phyloP scores from a whole-genome alignment of 2,888 invertebrate genomes.

The Nephrotoma guestfalica region DNA sequence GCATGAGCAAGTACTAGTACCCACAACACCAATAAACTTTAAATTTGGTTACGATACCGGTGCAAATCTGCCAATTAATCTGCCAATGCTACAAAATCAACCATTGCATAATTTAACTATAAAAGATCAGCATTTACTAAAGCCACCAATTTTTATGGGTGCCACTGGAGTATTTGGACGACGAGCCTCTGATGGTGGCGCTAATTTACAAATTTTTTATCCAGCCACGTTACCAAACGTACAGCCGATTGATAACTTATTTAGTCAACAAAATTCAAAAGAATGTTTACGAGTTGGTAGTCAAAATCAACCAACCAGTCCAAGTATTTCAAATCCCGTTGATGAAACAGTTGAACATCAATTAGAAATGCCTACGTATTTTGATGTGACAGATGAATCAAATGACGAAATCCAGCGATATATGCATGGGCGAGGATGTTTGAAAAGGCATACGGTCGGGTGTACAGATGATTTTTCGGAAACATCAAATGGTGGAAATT shows the following conservation, averaged over 20 bases:
- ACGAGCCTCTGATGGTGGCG: constrained; percentile 90
- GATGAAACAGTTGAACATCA: neutral
- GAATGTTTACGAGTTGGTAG: constrained; percentile 8
- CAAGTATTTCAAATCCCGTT: constrained; percentile 3
- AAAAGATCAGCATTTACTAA: constrained; percentile 84
- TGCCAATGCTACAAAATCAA: constrained; percentile 70
- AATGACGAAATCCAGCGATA: constrained; percentile 39
- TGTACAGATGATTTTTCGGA: constrained; percentile 48
- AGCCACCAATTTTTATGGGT: constrained; percentile 83
- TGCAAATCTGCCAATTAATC: constrained; percentile 66
- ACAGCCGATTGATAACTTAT: constrained; percentile 20
- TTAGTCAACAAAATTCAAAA: constrained; percentile 4
- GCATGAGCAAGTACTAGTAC: constrained; percentile 58
- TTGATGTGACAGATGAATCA: constrained; percentile 23
- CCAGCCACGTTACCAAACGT: constrained; percentile 32
- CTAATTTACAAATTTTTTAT: constrained; percentile 67
- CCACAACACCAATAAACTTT: constrained; percentile 27
- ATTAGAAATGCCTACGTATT: constrained; percentile 1
- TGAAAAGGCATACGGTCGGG: constrained; percentile 65
- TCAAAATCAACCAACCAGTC: neutral
- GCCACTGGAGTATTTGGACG: constrained; percentile 73
- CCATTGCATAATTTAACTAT: constrained; percentile 74
- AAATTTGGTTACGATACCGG: constrained; percentile 24
- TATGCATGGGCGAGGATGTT: constrained; percentile 58
- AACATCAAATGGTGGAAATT: constrained; percentile 30